A percentile compares a stretch with the other conserved stretches of the same genome.
Evolutionary conservation across 2,113 vertebrate genomes (phyloP).

Genomic region (Laticauda colubrina): DNA sequence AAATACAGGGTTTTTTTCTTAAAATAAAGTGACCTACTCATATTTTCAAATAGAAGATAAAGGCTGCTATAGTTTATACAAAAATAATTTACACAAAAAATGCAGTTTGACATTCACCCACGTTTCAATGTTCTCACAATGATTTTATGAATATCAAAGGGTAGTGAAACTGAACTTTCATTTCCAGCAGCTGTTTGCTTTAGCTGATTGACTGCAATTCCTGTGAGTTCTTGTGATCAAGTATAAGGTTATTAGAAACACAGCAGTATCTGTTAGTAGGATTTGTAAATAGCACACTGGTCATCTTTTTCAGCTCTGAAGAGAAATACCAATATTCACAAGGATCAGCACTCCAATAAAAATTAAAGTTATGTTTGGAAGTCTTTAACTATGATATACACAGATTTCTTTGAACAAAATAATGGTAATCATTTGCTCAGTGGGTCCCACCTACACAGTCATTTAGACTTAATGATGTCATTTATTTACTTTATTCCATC

Average conservation of each 20-base stretch:
- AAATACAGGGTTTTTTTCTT: not conserved
- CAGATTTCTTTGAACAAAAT: conserved; percentile 36
- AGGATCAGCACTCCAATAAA: conserved; percentile 57
- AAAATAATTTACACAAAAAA: not conserved
- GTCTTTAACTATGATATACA: conserved; percentile 46
- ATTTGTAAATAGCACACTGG: conserved; percentile 60
- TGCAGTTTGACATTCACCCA: conserved; percentile 7
- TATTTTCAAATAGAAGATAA: not conserved
- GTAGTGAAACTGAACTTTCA: conserved; percentile 46
- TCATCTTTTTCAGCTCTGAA: conserved; percentile 55
- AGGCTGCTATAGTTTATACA: not conserved
- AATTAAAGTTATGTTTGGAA: conserved; percentile 62
- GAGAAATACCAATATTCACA: conserved; percentile 63
- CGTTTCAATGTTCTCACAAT: conserved; percentile 19
- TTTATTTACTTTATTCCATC: conserved; percentile 29
- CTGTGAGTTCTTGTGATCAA: conserved; percentile 53
- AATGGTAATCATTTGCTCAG: conserved; percentile 55
- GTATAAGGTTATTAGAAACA: conserved; percentile 46
- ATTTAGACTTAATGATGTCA: conserved; percentile 37
- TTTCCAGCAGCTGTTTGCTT: conserved; percentile 47
- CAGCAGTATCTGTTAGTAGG: conserved; percentile 24
- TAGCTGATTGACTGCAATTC: conserved; percentile 44
- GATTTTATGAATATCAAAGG: not conserved
- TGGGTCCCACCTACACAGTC: conserved; percentile 39
- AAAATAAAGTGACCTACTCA: not conserved